Evolutionary conservation across 2,113 vertebrate species (phyloP), one percentile per base, ranked within the genome.

Genomic region (Pimephales promelas): DNA sequence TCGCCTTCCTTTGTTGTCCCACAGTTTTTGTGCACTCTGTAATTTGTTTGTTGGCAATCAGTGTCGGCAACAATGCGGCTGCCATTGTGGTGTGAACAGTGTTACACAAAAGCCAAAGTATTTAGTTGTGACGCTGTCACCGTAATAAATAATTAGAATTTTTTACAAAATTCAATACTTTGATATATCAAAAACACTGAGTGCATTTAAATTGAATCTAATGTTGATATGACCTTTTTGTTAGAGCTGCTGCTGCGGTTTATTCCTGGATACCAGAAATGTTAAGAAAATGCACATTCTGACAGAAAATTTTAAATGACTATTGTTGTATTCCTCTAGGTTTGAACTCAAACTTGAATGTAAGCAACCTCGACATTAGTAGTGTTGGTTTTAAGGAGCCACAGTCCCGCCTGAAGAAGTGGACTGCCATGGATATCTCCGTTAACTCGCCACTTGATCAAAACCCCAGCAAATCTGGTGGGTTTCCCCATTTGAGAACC

Each of bases 261-360:
- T 18, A 73, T 73, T 73, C 43, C 3, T 52, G 26, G 8, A 54
- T 54, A 22, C 14, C 18, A 31, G 2, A 54, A 34, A 74, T 20
- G 1, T 64, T 64, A 0, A 28, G 28, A 28, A 28, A 1, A 28
- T 28, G 28, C 28, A 28, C 28, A 28, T 28, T 2, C 28, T 28
- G 28, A 28, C 28, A 28, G 28, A 28, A 28, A 28, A 28, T 28
- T 54, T 26, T 22, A 2, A n/a, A 22, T 54, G 22, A 22, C 18
- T 20, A 8, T 26, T 24, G 52, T 61, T 40, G 34, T 56, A 3
- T 75, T 76, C 82, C 87, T 86, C 64, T 54, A 98, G 98, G 97
- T 96, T 95, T 98, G 95, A 97, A 96, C 91, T 95, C 98, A 94
- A 98, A 97, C 95, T 95, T 97, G 96, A 99, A 99, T 98, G 97